Evolutionary conservation across 2,113 vertebrate species (phyloP).

Genomic region (Okapia johnstoni): DNA sequence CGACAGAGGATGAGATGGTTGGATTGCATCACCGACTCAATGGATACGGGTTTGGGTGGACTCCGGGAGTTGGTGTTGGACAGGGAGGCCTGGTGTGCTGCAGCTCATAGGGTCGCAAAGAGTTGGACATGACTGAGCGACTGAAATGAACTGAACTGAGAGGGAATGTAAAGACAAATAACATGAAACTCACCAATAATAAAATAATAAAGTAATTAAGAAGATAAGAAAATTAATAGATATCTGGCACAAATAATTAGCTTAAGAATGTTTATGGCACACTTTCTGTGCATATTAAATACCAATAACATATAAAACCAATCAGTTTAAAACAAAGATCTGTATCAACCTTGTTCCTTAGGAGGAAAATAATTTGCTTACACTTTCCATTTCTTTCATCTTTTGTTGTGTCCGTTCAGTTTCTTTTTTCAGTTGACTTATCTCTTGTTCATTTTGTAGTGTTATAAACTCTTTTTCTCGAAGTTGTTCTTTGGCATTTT

Average conservation of each 20-base stretch:
- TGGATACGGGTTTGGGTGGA: too few species aligned
- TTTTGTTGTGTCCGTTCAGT: conserved; percentile 69
- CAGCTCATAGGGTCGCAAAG: too few species aligned
- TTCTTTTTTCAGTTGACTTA: conserved; percentile 82
- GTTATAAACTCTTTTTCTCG: conserved; percentile 81
- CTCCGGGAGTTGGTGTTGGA: too few species aligned
- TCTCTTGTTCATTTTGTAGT: conserved; percentile 82
- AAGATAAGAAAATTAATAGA: not conserved
- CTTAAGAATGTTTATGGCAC: not conserved
- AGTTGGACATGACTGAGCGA: too few species aligned
- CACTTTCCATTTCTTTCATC: conserved; percentile 75
- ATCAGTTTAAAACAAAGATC: conserved; percentile 10
- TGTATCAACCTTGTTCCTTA: not conserved
- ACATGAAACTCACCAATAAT: not conserved
- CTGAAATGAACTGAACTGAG: too few species aligned
- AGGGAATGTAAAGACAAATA: not conserved
- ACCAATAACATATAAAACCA: not conserved
- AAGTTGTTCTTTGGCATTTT: conserved; percentile 78
- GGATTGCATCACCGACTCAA: too few species aligned
- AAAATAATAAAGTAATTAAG: conserved; percentile 10
- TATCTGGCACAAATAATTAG: conserved; percentile 23
- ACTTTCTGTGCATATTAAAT: not conserved
- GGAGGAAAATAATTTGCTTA: conserved; percentile 66
- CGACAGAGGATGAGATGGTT: too few species aligned
- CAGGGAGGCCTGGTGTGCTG: too few species aligned